Conservation (phyloP, 2,888 invertebrate species). For the Tigriopus californicus region DNA sequence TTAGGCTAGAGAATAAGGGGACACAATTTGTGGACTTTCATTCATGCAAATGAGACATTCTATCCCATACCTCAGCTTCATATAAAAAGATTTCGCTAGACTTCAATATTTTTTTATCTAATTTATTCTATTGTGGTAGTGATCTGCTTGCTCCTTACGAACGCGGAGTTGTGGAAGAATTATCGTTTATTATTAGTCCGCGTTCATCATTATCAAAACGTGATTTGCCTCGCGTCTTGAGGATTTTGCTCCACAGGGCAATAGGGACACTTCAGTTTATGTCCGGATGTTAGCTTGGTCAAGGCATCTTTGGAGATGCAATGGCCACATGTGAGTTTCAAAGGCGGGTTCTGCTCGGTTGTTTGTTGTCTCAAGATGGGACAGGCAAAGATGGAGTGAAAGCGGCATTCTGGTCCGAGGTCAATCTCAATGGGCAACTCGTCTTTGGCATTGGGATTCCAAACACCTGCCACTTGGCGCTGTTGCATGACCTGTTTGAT, state of each 20-base stretch:
- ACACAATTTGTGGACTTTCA: too few species aligned
- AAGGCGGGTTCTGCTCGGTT: conserved; percentile 83
- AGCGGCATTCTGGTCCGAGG: conserved; percentile 68
- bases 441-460: conserved; percentile 82
- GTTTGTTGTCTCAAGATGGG: conserved; percentile 85
- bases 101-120: too few species aligned
- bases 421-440: conserved; percentile 95
- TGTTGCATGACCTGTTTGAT: conserved; percentile 51
- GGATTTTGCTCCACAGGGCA: conserved; percentile 93
- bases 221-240: conserved; percentile 73
- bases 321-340: conserved; percentile 90
- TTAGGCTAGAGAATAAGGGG: too few species aligned
- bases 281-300: conserved; percentile 76
- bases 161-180: too few species aligned
- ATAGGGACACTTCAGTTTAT: conserved; percentile 95
- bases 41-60: too few species aligned
- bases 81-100: too few species aligned
- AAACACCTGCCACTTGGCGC: conserved; percentile 26
- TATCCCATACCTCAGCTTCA: too few species aligned
- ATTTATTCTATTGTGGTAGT: too few species aligned
- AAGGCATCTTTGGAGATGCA: conserved; percentile 94
- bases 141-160: too few species aligned
- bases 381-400: conserved; percentile 96
- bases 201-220: conserved; percentile 43
- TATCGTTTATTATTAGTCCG: not conserved